Percentiles rank a stretch among this genome's conserved stretches.
Evolutionary conservation across 2,888 invertebrate species (phyloP).

Genomic region (Pinctada fucata): DNA sequence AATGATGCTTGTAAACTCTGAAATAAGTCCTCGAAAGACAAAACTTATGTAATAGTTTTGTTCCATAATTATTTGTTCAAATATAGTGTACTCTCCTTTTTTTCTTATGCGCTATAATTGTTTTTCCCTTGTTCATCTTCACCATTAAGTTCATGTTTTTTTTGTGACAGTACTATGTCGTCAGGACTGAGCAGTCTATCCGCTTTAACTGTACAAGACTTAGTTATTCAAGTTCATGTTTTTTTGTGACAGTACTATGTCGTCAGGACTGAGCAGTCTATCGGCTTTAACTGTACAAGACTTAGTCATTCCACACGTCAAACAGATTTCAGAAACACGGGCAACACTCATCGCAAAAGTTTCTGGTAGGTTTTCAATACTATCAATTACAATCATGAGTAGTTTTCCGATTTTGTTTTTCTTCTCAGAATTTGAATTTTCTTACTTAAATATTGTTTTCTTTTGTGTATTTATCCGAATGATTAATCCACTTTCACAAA

Average conservation of each 20-base stretch:
- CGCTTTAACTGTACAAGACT: constrained; percentile 48
- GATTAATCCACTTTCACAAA: background rate
- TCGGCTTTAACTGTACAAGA: constrained; percentile 51
- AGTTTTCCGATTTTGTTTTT: background rate
- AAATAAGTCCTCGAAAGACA: too few species aligned
- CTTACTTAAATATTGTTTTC: background rate
- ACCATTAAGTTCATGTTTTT: background rate
- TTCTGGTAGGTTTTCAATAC: constrained; percentile 16
- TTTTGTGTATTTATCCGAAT: background rate
- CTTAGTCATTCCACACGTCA: constrained; percentile 46
- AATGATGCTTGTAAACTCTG: too few species aligned
- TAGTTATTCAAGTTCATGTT: constrained; percentile 42
- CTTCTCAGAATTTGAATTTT: background rate
- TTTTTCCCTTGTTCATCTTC: too few species aligned
- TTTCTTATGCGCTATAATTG: too few species aligned
- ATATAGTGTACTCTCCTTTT: too few species aligned
- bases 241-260: constrained; percentile 47
- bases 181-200: constrained; percentile 54
- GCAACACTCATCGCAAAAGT: constrained; percentile 39
- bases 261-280: constrained; percentile 52
- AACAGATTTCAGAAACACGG: constrained; percentile 34
- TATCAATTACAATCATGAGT: background rate
- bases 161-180: constrained; percentile 49
- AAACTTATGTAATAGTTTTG: too few species aligned
- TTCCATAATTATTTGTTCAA: too few species aligned